Conservation (phyloP, 2,888 invertebrate genomes). For the Uropetala carovei region DNA sequence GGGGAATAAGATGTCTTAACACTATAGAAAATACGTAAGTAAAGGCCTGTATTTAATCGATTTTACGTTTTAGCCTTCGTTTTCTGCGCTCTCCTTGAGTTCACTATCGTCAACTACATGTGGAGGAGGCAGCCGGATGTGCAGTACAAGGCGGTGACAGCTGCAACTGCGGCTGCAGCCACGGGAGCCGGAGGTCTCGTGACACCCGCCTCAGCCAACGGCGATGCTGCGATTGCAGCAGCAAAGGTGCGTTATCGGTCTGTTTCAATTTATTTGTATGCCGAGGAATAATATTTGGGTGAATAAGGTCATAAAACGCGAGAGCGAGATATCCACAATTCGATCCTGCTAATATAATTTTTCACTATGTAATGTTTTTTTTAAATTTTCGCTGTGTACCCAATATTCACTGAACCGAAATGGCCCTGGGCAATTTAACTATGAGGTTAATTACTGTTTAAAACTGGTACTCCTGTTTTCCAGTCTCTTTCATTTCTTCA, state of each 20-base stretch:
- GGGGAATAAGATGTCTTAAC: neutral
- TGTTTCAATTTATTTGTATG: neutral
- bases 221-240: neutral
- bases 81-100: constrained; percentile 76
- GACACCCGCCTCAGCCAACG: constrained; percentile 42
- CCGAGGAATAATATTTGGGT: neutral
- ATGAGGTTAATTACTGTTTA: no score
- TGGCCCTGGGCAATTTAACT: neutral
- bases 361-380: neutral
- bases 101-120: constrained; percentile 76
- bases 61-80: constrained; percentile 73
- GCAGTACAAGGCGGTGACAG: constrained; percentile 45
- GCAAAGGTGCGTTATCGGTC: constrained; percentile 14
- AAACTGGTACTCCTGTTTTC: no score
- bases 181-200: constrained; percentile 43
- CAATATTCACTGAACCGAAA: neutral
- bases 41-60: neutral
- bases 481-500: no score
- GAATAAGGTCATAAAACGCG: neutral
- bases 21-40: neutral
- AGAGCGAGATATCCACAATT: neutral
- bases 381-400: neutral
- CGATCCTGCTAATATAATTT: neutral
- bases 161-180: constrained; percentile 31
- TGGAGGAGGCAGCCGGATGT: constrained; percentile 72